Base-by-base conservation (phyloP, 2,888 invertebrate genomes). In the Minunthozetes semirufus region DNA sequence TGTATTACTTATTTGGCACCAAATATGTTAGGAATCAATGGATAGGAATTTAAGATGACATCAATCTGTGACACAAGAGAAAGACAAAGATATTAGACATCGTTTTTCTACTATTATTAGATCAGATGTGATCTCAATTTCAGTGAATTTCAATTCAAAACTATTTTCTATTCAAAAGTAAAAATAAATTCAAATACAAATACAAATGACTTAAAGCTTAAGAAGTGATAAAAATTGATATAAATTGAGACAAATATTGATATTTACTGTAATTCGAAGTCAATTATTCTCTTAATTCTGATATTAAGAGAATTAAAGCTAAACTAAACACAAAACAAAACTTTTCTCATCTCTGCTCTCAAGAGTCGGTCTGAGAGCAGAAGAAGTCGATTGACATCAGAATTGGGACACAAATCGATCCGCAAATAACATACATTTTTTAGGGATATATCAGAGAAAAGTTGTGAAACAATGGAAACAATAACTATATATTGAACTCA, bases 401-500 rank as follows among this genome's bases (percentile, higher is more conserved):
- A 63, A 63, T 63, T 63, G 33, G 63, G 63, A 63, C 63, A 63
- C 29, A 63, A 63, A 63, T 63, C 63, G 63, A 63, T 63, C 22
- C 29, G 5, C 4, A 63, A 29, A 63, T 33, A 33, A 63, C 33
- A 63, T 17, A 33, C 29, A 63, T 63, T 63, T 63, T 27, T 33
- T 25, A 29, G 19, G 13, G 13, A 59, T 25, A 56, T 56, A 11
- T 29, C 27, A 22, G 63, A 13, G 9, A 27, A 63, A 63, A 29
- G 63, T 27, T 63, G 29, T 27, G 63, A 29, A 27, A 63, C 29
- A 63, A 63, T 29, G 29, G 63, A 63, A 63, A 63, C 63, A 63
- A 63, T 56, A 33, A 63, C 63, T 33, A 29, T 17, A 29, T 29
- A 63, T 17, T 59, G n/a, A 19, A 5, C 33, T 33, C 4, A 59